These are phyloP conservation scores for Ochlodes sylvanus DNA, from an alignment of 2,888 invertebrate species.

Conservation along the genomic window DNA sequence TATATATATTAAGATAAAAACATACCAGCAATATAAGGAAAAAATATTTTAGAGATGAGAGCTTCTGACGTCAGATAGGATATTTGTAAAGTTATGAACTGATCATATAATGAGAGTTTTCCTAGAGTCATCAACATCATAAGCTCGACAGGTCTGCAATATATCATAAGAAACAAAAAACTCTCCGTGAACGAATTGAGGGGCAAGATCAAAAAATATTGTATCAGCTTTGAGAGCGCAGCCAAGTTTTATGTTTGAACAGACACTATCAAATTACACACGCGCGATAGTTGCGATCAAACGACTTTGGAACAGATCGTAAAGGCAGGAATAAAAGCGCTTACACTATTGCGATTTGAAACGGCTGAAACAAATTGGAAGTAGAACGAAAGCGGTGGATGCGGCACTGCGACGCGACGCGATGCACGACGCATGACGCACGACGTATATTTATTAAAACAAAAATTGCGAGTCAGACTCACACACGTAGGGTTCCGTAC, in stretches of 20 bases:
- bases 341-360: conserved; percentile 31
- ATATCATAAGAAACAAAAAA: not conserved
- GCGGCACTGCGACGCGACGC: not conserved
- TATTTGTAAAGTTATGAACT: too few relatives aligned
- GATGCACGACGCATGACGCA: too few relatives aligned
- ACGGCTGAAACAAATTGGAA: conserved; percentile 38
- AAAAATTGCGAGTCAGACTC: too few relatives aligned
- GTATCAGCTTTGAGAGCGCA: conserved; percentile 29
- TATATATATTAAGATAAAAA: too few relatives aligned
- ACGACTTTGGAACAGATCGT: conserved; percentile 36
- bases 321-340: conserved; percentile 31
- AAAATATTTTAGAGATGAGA: too few relatives aligned
- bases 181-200: not conserved
- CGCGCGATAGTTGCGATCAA: conserved; percentile 37
- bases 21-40: too few relatives aligned
- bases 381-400: conserved; percentile 2
- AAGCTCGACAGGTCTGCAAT: not conserved
- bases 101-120: too few relatives aligned
- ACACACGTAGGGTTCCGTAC: too few relatives aligned
- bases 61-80: too few relatives aligned
- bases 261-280: conserved; percentile 37
- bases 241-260: conserved; percentile 38
- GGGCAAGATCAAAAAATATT: conserved; percentile 21
- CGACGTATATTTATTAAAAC: too few relatives aligned
- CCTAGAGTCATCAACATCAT: too few relatives aligned